Percentiles rank a stretch among this genome's conserved stretches.
phyloP scores from a whole-genome alignment of 2,888 invertebrate species.

The Nebria salina region DNA sequence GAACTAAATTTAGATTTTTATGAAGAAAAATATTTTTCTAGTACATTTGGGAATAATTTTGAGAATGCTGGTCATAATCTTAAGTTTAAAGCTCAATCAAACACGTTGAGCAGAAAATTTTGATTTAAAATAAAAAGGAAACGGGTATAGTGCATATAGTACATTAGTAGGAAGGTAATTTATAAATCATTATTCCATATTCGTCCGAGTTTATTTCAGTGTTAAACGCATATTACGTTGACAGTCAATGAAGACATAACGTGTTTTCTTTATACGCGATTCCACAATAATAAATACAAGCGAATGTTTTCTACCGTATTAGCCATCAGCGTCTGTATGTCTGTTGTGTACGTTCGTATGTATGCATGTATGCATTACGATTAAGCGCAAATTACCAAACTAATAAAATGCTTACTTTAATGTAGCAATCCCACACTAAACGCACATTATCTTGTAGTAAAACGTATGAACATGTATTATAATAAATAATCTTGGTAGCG shows the following conservation, averaged over 20 bases:
- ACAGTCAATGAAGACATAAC: conserved; percentile 34
- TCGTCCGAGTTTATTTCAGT: conserved; percentile 1
- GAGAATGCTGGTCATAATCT: too few species aligned
- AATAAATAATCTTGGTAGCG: conserved; percentile 28
- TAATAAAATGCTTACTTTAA: conserved; percentile 37
- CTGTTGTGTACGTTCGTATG: background rate
- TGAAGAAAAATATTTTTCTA: too few species aligned
- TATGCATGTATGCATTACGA: conserved; percentile 9
- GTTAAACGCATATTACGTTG: conserved; percentile 14
- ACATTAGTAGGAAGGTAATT: background rate
- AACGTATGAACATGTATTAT: conserved; percentile 28
- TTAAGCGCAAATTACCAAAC: conserved; percentile 40
- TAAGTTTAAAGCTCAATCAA: too few species aligned
- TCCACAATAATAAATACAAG: conserved; percentile 37
- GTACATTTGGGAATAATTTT: too few species aligned
- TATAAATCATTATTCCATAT: background rate
- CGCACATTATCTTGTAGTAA: conserved; percentile 36
- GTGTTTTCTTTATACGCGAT: conserved; percentile 27
- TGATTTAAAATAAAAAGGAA: too few species aligned
- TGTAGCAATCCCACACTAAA: conserved; percentile 28
- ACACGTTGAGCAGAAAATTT: too few species aligned
- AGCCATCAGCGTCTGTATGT: background rate
- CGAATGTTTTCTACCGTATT: conserved; percentile 35
- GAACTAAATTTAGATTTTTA: too few species aligned
- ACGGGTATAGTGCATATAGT: too few species aligned